Evolutionary conservation across 2,888 invertebrate genomes (phyloP), one percentile per base, ranked within the genome.

Genomic region (Drosophila demipolita): DNA sequence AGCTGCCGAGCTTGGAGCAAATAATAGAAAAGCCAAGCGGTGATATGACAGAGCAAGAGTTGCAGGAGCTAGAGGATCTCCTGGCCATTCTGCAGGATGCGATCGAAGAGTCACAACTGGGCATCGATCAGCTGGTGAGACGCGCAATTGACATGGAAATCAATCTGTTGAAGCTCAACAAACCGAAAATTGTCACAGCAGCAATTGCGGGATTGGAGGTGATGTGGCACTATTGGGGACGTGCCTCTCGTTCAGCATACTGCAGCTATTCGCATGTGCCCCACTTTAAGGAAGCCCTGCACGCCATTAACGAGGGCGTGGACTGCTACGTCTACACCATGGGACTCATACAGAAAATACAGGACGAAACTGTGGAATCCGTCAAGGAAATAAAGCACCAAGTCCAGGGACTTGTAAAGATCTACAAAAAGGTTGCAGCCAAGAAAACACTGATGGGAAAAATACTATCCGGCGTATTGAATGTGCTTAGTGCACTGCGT

Each of bases 211-310:
- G 76, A 0, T 61, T 91, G 29, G 54, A 63, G 1, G 48, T 70
- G 12, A 76, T 89, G 66, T 91, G 81, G 77, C 60, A 61, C 3
- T 66, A 65, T 23, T 82, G 87, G 70, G 83, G 80, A 5, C 80
- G 83, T 5, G 82, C 36, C 11, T 42, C 75, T 0, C 88, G 84
- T 26, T 83, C 90, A 4, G 91, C 91, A 50, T 91, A 91, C 50
- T 91, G 91, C 66, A 84, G 87, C 36, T 91, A 91, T 53, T 89
- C 91, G 0, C 81, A 89, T 38, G 80, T 91, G 1, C 91, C 91
- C 0, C 85, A 91, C 53, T 70, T 91, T 32, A 90, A 77, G 29
- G 77, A 72, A n/a, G 89, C 90, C 3, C 54, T 91, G 29, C 80
- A 90, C 23, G 66, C 83, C 45, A 68, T 91, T 15, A 87, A 87